Evolutionary conservation across 2,113 vertebrate genomes (phyloP).

Genomic region (Petromus typicus): DNA sequence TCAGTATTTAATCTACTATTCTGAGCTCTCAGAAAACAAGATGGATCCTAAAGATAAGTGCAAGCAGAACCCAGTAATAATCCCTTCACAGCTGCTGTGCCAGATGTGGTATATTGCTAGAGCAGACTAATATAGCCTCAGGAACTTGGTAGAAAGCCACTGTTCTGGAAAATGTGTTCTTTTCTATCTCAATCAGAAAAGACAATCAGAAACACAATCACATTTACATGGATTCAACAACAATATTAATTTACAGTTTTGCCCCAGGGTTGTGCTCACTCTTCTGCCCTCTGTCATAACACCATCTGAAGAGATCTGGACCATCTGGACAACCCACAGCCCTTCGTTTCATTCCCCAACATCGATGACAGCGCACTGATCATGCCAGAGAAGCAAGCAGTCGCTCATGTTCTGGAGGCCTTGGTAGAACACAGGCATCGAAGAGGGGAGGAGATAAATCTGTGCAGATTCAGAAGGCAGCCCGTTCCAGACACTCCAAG

Average conservation of each 20-base stretch:
- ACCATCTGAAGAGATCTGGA: slow-evolving; percentile 42
- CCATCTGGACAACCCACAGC: slow-evolving; percentile 53
- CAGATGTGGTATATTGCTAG: slow-evolving; percentile 64
- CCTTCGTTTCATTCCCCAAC: not conserved
- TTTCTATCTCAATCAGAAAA: slow-evolving; percentile 68
- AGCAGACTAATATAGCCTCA: slow-evolving; percentile 61
- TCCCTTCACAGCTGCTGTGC: slow-evolving; percentile 55
- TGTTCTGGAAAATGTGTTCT: slow-evolving; percentile 55
- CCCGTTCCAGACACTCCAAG: not conserved
- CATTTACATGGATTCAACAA: slow-evolving; percentile 60
- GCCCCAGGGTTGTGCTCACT: slow-evolving; percentile 43
- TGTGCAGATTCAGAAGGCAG: not conserved
- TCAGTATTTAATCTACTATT: slow-evolving; percentile 29
- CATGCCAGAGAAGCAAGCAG: slow-evolving; percentile 4
- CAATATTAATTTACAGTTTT: slow-evolving; percentile 68
- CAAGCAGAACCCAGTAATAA: not conserved
- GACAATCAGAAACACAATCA: slow-evolving; percentile 51
- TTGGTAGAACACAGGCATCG: not conserved
- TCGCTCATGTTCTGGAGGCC: slow-evolving; percentile 22
- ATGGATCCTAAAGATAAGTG: slow-evolving; percentile 47
- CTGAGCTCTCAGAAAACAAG: slow-evolving; percentile 29
- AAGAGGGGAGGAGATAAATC: not conserved
- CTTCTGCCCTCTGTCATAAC: slow-evolving; percentile 57
- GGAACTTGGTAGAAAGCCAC: slow-evolving; percentile 58
- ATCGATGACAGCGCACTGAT: slow-evolving; percentile 13